Evolutionary conservation across 2,888 invertebrate species (phyloP), one percentile per base, ranked within the genome.

Genomic region (Noctua fimbriata): DNA sequence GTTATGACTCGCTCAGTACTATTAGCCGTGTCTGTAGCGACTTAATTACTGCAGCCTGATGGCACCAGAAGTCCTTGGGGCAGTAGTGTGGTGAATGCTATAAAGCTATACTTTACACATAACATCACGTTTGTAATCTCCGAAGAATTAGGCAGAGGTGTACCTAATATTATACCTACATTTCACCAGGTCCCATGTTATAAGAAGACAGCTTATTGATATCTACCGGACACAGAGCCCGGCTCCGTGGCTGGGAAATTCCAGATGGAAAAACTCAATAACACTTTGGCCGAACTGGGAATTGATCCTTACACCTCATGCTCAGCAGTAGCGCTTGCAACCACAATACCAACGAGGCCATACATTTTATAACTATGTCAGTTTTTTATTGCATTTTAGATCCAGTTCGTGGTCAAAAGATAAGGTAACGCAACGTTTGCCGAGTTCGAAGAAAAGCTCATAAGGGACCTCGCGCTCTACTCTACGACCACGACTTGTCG

Each of bases 21-120:
- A 88, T 81, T 84, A 88, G 82, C 76, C 74, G 73, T 78, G 84
- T 82, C 82, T 82, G 82, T 76, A 87, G 80, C 76, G 82, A 82
- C 78, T 83, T 88, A 83, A 88, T 88, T 88, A 89, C 84, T 67
- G 55, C 69, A 73, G 52, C 81, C 72, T 82, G 83, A 79, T 82
- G 82, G 71, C 75, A 77, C 76, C 71, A 69, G 82, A 78, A 79
- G 78, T 67, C 58, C 41, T 58, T 10, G 21, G 3, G 18, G 28
- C 32, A 24, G 9, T 18, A n/a, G 24, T 47, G 65, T 24, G 63
- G 1, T 52, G 18, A 5, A 66, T 28, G 76, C 82, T 67, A 63
- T 14, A 16, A 67, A 44, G 79, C 81, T 65, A 76, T 41, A 28
- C 67, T 67, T 67, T 44, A 16, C 66, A 66, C 14, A 21, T 24